Evolutionary conservation across 2,113 vertebrate species (phyloP).

Genomic region (Cacatua alba): DNA sequence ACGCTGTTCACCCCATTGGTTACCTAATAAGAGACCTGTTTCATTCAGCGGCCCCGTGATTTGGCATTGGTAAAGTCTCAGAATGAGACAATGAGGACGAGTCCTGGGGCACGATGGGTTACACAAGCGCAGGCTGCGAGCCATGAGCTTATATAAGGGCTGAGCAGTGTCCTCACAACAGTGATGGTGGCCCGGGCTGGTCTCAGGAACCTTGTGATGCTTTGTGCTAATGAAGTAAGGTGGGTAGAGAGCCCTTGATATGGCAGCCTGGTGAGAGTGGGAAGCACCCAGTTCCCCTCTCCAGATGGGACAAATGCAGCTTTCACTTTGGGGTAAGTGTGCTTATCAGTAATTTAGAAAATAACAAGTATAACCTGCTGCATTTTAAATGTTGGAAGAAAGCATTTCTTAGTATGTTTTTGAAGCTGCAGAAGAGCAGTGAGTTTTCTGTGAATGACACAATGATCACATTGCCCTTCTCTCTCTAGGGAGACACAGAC

Average conservation of each 20-base stretch:
- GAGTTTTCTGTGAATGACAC: background rate
- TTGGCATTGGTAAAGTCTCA: background rate
- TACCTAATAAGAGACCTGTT: background rate
- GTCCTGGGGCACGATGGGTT: no score
- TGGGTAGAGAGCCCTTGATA: background rate
- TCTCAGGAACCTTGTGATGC: background rate
- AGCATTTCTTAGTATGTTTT: background rate
- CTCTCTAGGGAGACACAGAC: background rate
- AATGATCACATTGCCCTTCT: background rate
- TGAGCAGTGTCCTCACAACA: background rate
- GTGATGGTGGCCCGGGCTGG: background rate
- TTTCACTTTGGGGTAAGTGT: background rate
- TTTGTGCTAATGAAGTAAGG: background rate
- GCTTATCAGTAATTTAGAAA: background rate
- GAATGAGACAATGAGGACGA: background rate
- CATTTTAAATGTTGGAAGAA: background rate
- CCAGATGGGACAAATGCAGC: background rate
- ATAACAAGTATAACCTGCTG: background rate
- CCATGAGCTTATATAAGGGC: background rate
- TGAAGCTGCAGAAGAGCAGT: background rate
- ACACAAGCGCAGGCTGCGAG: background rate
- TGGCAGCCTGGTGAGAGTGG: background rate
- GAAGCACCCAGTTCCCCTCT: background rate
- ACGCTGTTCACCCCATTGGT: background rate
- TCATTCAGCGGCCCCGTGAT: no score